Conservation (phyloP, 1,140 invertebrate species). For the Formica exsecta region DNA sequence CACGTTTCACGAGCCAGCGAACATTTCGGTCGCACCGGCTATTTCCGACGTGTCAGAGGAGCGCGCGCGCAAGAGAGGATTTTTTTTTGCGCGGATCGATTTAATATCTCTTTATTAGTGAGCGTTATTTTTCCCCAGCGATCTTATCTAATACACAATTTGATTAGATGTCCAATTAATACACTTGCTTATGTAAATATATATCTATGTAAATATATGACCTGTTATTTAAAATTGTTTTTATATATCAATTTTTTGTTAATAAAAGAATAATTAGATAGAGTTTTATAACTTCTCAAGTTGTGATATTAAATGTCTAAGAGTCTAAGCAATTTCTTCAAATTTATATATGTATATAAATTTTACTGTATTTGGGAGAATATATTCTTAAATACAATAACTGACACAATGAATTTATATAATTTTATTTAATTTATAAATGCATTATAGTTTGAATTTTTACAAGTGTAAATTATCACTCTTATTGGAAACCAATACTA, state of each 20-base stretch:
- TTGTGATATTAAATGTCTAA: not conserved
- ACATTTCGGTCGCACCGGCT: slow-evolving; percentile 69
- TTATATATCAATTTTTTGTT: not conserved
- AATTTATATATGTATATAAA: too few species aligned
- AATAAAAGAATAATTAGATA: not conserved
- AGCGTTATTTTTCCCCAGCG: slow-evolving; percentile 53
- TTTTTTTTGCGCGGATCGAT: slow-evolving; percentile 57
- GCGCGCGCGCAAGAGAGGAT: not conserved
- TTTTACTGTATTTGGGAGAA: not conserved
- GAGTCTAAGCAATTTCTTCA: too few species aligned
- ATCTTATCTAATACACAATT: slow-evolving; percentile 31
- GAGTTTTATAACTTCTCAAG: not conserved
- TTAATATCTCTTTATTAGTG: slow-evolving; percentile 65
- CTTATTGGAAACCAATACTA: not conserved
- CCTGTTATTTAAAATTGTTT: not conserved
- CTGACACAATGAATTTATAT: too few species aligned
- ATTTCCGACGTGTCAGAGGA: slow-evolving; percentile 37
- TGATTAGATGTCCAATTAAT: slow-evolving; percentile 18
- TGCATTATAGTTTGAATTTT: not conserved
- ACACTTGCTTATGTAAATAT: not conserved
- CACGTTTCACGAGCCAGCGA: slow-evolving; percentile 77
- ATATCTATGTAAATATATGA: not conserved
- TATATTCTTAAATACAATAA: not conserved
- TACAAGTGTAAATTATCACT: not conserved
- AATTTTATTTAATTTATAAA: not conserved